Evolutionary conservation across 2,797 vertebrate genomes (phyloP), one percentile per base, ranked within the genome.

Genomic region (Takifugu rubripes): DNA sequence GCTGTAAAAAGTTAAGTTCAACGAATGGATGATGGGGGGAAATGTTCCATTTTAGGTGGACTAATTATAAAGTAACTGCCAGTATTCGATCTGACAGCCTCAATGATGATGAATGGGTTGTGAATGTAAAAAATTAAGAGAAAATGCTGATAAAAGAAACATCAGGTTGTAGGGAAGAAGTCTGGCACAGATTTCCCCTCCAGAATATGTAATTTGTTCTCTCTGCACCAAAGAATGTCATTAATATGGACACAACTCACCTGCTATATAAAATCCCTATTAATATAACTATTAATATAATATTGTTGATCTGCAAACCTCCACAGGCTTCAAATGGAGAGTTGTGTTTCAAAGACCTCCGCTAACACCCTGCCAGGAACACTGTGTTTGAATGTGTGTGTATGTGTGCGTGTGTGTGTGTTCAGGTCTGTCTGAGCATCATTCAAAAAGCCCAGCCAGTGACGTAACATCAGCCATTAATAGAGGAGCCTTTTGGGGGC

Each of bases 1-100:
- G 53, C 70, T 73, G 74, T 54, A 51, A 73, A 64, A 80, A 75
- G 24, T 56, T 55, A 15, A 68, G 45, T 50, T 61, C 50, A 49
- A 52, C 58, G 26, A 21, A 77, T 44, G 15, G 52, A 50, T 44
- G 60, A 47, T 50, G 7, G 0, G 49, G 49, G 5, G 59, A 70
- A 51, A 40, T 40, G 1, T 49, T 63, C 29, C 48, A 55, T 68
- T 42, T 52, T 49, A 52, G 7, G 3, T 49, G 29, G n/a, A 42
- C 56, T 17, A 67, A 70, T 49, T 59, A 47, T 48, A 52, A 61
- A 70, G 49, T 56, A 59, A 64, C 31, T 53, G 47, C 33, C 48
- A 70, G 55, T 40, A 55, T 59, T 64, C 44, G 51, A 12, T 40
- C 24, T 61, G 66, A 63, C 26, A 47, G 46, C 10, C 7, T 25